Conservation (phyloP, 2,113 vertebrate genomes). For the Aegithalos caudatus region DNA sequence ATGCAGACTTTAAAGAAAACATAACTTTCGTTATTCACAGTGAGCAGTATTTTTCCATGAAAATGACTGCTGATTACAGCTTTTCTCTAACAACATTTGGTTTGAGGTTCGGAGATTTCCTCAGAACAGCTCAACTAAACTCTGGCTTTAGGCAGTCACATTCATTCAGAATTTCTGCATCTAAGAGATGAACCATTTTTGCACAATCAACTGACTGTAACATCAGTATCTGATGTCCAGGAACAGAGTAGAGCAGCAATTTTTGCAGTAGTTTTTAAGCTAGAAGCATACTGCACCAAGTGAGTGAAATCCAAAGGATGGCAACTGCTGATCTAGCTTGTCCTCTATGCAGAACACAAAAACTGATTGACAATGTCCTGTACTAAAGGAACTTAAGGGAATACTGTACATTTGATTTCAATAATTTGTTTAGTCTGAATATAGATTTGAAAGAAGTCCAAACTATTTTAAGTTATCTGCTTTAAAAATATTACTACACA, state of each 20-base stretch:
- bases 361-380: not conserved
- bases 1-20: not conserved
- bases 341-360: not conserved
- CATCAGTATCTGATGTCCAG: not conserved
- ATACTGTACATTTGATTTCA: not conserved
- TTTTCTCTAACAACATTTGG: not conserved
- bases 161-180: not conserved
- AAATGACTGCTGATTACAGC: not conserved
- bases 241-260: not conserved
- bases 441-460: not conserved
- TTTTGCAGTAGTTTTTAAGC: constrained; percentile 22
- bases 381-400: not conserved
- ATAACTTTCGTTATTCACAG: not conserved
- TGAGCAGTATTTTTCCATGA: not conserved
- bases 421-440: not conserved
- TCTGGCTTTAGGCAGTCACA: not conserved
- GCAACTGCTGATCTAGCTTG: not conserved
- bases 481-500: not conserved
- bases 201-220: not conserved
- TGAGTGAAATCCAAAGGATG: not conserved
- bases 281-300: not conserved
- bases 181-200: not conserved
- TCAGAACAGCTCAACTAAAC: not conserved
- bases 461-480: not conserved
- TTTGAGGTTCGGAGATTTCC: not conserved